Evolutionary conservation across 2,888 invertebrate genomes (phyloP), one percentile per base, ranked within the genome.

Genomic region (Gari tellinella): DNA sequence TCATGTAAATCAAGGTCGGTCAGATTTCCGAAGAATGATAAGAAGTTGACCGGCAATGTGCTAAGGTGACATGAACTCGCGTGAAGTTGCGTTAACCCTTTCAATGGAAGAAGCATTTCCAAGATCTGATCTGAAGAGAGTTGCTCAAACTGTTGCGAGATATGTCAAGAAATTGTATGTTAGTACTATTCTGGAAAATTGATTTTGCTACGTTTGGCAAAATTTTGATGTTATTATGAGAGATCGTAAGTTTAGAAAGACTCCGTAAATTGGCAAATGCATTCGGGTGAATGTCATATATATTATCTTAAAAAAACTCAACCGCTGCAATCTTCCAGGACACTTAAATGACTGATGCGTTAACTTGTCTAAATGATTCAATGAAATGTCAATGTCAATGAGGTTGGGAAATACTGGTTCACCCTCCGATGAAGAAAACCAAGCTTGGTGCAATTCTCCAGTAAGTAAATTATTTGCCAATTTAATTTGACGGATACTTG

Each of bases 151-250:
- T 58, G 38, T 66, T 66, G 14, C 38, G 37, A 12, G 57, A 49
- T 8, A 66, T 57, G 21, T 58, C 51, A 10, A 66, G 41, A 4
- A 25, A 1, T 4, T 8, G 26, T 2, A 66, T 10, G n/a, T 66
- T 66, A 2, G 65, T 57, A 37, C 65, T 58, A 26, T 37, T 38
- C n/a, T 52, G 25, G 23, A 66, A 66, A 7, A 52, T 43, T 19
- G 14, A 25, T 10, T 31, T 46, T 14, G 19, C 10, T 2, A 45
- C 17, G 23, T 31, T 52, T 17, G 5, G 26, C 31, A 52, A 52
- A 10, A 62, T 41, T 1, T 19, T 25, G 17, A 45, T 53, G 8
- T 53, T 43, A 19, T 62, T 62, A 10, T 19, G n/a, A n/a, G n/a
- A n/a, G n/a, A 15, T 12, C 12, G 15, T 10, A 62, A 17, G 15